Evolutionary conservation across 2,797 vertebrate species (phyloP), one percentile per base, ranked within the genome.

Genomic region (Parotocinclus haroldoi): DNA sequence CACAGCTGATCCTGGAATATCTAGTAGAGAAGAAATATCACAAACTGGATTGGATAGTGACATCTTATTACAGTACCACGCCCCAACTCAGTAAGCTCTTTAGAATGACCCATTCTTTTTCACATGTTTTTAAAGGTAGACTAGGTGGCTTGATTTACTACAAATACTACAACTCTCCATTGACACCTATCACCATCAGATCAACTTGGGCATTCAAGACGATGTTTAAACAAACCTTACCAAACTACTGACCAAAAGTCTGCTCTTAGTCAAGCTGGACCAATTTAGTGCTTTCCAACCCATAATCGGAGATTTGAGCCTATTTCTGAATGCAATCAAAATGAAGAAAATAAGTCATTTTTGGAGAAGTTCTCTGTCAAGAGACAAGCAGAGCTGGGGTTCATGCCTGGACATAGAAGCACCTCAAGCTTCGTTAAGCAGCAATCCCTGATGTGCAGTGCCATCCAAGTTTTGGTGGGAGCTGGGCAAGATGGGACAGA

Each of bases 301-400:
- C 51, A 45, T 51, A 46, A 40, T 40, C 62, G 11, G 13, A 42
- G 39, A 40, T 46, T 59, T 58, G 61, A 53, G 63, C 38, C 48
- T 53, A 3, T 44, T 38, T 18, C 39, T 45, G 39, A 59, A 71
- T 40, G 11, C 42, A 48, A 4, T 11, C 7, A 0, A 9, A 58
- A 58, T 53, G 11, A 52, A 65, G n/a, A n/a, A n/a, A n/a, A n/a
- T n/a, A 61, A 19, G 14, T 69, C 46, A 46, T 58, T 71, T 58
- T 44, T 12, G 14, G 16, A 54, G 38, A 40, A 53, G 40, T 11
- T 44, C 13, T 45, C 27, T 6, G 12, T 56, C 62, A 48, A 17
- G 14, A 27, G 36, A 12, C 56, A 39, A 38, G 40, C 39, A 45
- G 39, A 55, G 19, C 40, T 64, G 48, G 17, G 39, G 39, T 64